These are phyloP conservation scores for Eucidaris tribuloides DNA, from an alignment of 35 echinoderm and acorn worm genomes.

Conservation along the genomic window DNA sequence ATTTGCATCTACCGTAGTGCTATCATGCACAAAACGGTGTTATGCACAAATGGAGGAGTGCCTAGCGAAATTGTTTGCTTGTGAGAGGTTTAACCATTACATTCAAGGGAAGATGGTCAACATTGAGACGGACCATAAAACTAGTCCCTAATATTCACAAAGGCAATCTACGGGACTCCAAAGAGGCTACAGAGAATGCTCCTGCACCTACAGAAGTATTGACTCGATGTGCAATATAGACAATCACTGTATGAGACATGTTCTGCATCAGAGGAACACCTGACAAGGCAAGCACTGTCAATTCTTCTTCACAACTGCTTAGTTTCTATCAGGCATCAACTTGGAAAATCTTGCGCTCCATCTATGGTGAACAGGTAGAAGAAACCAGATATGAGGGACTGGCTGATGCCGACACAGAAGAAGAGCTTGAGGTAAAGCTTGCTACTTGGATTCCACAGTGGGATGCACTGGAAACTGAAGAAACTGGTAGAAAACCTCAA, in stretches of 20 bases:
- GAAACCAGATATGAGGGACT: too few relatives aligned
- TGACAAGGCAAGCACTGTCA: too few relatives aligned
- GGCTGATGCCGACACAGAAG: too few relatives aligned
- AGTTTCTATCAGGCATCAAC: too few relatives aligned
- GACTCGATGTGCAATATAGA: conserved; percentile 34
- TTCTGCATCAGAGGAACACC: too few relatives aligned
- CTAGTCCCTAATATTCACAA: conserved; percentile 40
- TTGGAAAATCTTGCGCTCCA: too few relatives aligned
- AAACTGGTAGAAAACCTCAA: not conserved
- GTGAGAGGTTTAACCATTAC: conserved; percentile 63
- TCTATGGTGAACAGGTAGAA: too few relatives aligned
- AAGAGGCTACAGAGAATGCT: conserved; percentile 70
- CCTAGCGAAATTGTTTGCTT: conserved; percentile 52
- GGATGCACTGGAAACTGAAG: not conserved
- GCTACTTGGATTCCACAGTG: not conserved
- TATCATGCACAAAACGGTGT: conserved; percentile 51
- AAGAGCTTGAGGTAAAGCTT: not conserved
- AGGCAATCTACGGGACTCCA: conserved; percentile 53
- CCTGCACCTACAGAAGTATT: conserved; percentile 49
- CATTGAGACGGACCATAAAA: conserved; percentile 73
- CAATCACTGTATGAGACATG: too few relatives aligned
- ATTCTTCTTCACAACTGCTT: too few relatives aligned
- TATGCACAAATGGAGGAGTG: conserved; percentile 84
- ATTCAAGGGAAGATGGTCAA: conserved; percentile 36
- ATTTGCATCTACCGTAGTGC: conserved; percentile 48